These are phyloP conservation scores for Tiliacea aurago DNA, from an alignment of 2,888 invertebrate species.

Conservation along the genomic window DNA sequence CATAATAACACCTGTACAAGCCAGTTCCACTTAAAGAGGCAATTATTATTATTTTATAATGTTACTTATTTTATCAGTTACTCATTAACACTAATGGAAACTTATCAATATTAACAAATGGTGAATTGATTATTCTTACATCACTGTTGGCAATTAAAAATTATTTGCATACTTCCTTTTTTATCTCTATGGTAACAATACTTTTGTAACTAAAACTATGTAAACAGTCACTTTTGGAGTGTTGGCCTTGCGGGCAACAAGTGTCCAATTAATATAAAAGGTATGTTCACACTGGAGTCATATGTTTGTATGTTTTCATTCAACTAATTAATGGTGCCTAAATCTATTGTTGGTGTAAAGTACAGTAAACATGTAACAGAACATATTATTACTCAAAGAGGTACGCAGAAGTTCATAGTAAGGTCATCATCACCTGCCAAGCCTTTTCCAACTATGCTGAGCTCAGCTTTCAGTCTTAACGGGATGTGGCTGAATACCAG, in stretches of 20 bases:
- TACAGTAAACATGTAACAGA: background rate
- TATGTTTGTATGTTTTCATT: conserved; percentile 6
- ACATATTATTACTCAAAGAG: background rate
- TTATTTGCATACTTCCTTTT: background rate
- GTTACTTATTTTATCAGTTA: background rate
- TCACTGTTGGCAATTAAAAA: conserved; percentile 7
- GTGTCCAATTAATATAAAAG: conserved; percentile 32
- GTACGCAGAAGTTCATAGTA: background rate
- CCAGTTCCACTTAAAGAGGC: background rate
- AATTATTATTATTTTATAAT: conserved; percentile 3
- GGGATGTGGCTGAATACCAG: background rate
- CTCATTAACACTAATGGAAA: background rate
- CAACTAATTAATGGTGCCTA: conserved; percentile 1
- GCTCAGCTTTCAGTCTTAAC: background rate
- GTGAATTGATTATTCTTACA: conserved; percentile 2
- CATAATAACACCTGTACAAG: conserved; percentile 25
- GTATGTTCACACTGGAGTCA: background rate
- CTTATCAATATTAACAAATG: conserved; percentile 7
- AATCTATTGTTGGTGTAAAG: background rate
- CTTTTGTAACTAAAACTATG: background rate
- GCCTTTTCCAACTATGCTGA: background rate
- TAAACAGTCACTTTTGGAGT: conserved; percentile 1
- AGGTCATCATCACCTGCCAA: too few species aligned
- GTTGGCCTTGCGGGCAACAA: conserved; percentile 28
- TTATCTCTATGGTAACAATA: conserved; percentile 19